Evolutionary conservation across 2,797 vertebrate species (phyloP), one percentile per base, ranked within the genome.

Genomic region (Mormyrops attenuatus): DNA sequence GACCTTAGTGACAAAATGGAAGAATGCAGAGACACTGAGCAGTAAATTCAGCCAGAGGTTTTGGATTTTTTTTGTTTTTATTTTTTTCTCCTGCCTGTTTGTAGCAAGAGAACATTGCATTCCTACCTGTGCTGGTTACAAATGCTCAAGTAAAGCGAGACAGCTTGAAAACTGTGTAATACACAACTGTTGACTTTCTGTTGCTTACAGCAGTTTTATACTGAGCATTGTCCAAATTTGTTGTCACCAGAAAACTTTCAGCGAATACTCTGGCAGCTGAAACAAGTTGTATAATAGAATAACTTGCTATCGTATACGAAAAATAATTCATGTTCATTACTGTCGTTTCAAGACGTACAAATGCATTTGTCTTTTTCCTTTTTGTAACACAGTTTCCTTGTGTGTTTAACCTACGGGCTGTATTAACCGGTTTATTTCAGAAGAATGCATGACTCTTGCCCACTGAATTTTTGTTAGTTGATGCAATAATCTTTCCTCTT

Each of bases 141-240:
- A 73, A 73, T 73, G 13, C 66, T 73, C 30, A 73, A 73, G 66
- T 80, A 80, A 80, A 80, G 41, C 17, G 20, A 41, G 73, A 80
- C 73, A 80, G 73, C 73, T 80, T 80, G 38, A 80, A 44, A 80
- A 80, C 38, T 44, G 73, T 80, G 73, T 80, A 44, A 80, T 80
- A 80, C 73, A 80, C 73, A 44, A 44, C 41, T 44, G 34, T 44
- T 80, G 73, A 9, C 34, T 80, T 9, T 80, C 73, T 44, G 34
- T 41, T 44, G 73, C 73, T n/a, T 9, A 44, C 73, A 44, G 66
- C 66, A 34, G 66, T 69, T 80, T 80, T 80, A 44, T 80, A 41
- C 73, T 44, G 73, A 80, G 73, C 7, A 44, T 20, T 20, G 41
- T 80, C 73, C 38, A 80, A 80, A 44, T 80, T 80, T 80, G 41